These are phyloP conservation scores for Peromyscus polionotus DNA, from an alignment of 2,113 vertebrate genomes.

Conservation along the genomic window DNA sequence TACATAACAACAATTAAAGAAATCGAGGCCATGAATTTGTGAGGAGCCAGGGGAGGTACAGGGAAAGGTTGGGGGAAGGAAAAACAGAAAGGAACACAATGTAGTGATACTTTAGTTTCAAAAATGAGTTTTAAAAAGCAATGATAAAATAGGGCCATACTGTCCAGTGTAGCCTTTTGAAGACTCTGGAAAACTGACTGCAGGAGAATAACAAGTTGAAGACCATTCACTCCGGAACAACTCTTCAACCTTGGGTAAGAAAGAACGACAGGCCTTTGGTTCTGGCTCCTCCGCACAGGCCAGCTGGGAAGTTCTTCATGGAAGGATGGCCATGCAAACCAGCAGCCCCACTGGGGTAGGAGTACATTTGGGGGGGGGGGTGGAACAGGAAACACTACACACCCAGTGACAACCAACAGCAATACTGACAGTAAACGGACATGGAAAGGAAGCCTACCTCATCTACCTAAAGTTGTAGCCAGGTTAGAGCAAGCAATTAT, in stretches of 20 bases:
- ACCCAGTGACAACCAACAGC: neutral
- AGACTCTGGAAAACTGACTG: neutral
- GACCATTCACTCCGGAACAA: neutral
- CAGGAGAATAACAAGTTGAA: neutral
- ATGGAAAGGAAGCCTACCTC: neutral
- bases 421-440: neutral
- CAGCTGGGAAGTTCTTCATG: neutral
- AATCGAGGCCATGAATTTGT: neutral
- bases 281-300: neutral
- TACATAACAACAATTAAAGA: neutral
- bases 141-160: neutral
- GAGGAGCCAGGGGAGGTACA: neutral
- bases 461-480: neutral
- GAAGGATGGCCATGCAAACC: neutral
- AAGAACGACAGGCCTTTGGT: neutral
- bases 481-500: neutral
- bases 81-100: neutral
- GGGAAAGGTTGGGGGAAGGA: neutral
- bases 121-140: neutral
- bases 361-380: neutral
- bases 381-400: neutral
- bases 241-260: too few species aligned
- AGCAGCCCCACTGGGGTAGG: neutral
- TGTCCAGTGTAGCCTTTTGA: neutral
- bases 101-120: neutral